Base-by-base conservation (phyloP, 2,888 invertebrate species). In the Coleophora flavipennella region DNA sequence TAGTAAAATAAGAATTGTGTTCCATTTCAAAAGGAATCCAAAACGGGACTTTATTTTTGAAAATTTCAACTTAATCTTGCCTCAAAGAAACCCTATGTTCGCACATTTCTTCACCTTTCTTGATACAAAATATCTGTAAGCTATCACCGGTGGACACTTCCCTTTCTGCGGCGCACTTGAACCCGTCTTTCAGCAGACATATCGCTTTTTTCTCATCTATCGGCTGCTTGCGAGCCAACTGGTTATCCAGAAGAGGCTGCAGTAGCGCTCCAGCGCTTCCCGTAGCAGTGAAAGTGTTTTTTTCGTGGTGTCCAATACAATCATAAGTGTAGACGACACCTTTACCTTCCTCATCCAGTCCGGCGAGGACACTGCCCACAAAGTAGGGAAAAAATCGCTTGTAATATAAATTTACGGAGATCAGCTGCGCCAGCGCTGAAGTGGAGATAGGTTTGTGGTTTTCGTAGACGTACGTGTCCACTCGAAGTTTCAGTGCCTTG, bases 381-480 rank as follows among this genome's bases (percentile, higher is more conserved):
- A 98, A 99, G 72, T 98, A 99, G 0, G 99, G 99, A 77, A 99
- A 99, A 79, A 99, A 99, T 40, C 99, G 89, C 59, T 96, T 94
- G 70, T 96, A 94, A 69, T 99, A 99, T 55, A 99, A 86, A 86
- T 97, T 92, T 3, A 95, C 96, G 1, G 98, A 95, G 11, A 99
- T 79, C 93, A 99, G 94, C 75, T 99, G 97, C 1, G 99, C 96
- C 2, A 94, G 89, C 1, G 98, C 97, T 38, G 93, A 90, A 0
- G 97, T 95, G 1, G 93, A 88, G 95, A 98, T 98, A 1, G 89
- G 86, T 74, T 94, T 96, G 64, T 95, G 92, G 76, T 99, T 97
- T 50, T 96, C 94, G 66, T 98, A 96, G 50, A 92, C 88, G 62
- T 97, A 98, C 92, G 97, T 96, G 84, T 95, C 95, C 89, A 97